Evolutionary conservation across 2,113 vertebrate species (phyloP), one percentile per base, ranked within the genome.

Genomic region (Alethe diademata): DNA sequence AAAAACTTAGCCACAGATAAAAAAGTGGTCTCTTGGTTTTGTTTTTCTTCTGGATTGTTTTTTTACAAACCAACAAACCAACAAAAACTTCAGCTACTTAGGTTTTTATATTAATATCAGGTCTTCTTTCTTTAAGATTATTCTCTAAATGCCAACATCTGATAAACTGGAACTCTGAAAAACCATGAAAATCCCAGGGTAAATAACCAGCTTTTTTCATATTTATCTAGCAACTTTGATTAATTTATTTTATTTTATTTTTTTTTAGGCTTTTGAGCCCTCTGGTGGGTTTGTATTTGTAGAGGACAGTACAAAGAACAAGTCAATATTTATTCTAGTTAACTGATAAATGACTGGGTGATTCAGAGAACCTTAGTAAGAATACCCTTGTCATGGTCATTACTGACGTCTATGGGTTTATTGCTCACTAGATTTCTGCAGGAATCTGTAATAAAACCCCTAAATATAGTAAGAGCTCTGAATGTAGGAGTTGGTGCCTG

Each of bases 291-390:
- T 96, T 95, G 38, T 81, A 66, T 95, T 96, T 94, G 57, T 58
- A 91, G 92, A 95, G 60, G 91, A 96, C 89, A 94, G 92, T 92
- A 57, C 75, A 96, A 94, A 97, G 96, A 96, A 93, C 88, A 97
- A 97, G 93, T 93, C 95, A 97, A 96, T 97, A 97, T 97, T 97
- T 98, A 95, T 95, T 95, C 78, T 92, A 88, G 89, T 80, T 58
- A 83, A 92, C 88, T 95, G 94, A 96, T 97, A 97, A 97, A 97
- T 96, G 95, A 96, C 60, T 45, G 70, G 13, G 73, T 96, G 78
- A 95, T 85, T 95, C 93, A 96, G 91, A 74, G 75, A 79, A 92
- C 62, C 76, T 93, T 88, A 86, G 74, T 95, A 81, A 95, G 91
- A 86, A 86, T 69, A 91, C 51, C 76, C 82, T 89, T 94, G 82